Evolutionary conservation across 2,888 invertebrate species (phyloP), one percentile per base, ranked within the genome.

Genomic region (Chrysotoxum bicinctum): DNA sequence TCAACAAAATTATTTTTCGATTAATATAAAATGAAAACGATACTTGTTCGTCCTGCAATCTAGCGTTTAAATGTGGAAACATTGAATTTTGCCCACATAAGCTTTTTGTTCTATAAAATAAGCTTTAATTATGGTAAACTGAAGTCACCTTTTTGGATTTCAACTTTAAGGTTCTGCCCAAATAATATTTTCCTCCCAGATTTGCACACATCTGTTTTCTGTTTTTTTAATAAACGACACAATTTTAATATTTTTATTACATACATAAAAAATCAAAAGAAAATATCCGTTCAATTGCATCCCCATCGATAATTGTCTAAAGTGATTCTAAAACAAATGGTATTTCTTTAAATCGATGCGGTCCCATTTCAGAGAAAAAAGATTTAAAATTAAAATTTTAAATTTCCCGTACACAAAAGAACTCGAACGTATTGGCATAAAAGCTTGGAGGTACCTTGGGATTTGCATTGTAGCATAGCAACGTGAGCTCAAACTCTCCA

Each of bases 401-500:
- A 32, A 16, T 30, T 16, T 16, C 6, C 5, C 6, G 0, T 26
- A 5, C n/a, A 16, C n/a, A 14, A n/a, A 56, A 3, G 4, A 58
- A 64, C 35, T 50, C 26, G 4, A 58, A 64, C 35, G 35, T 19
- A 26, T 40, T 32, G 16, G 14, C 12, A 75, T 52, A 35, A 77
- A 73, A 77, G 82, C 77, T 77, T 14, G 2, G 12, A 60, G 35
- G 43, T 69, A 14, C 69, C 69, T 83, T 80, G 58, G 58, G 50
- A 75, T 58, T 60, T 62, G 30, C 64, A 32, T 35, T 16, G 23
- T 75, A 66, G 52, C 80, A 66, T 62, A 80, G 75, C 75, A 75
- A 75, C 84, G 43, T 75, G 75, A 60, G 70, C 69, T 75, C 66
- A 70, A 73, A 66, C 66, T 79, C 52, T 58, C 30, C 64, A 37